phyloP scores from a whole-genome alignment of 2,888 invertebrate genomes.

The Pemphredon lugubris region DNA sequence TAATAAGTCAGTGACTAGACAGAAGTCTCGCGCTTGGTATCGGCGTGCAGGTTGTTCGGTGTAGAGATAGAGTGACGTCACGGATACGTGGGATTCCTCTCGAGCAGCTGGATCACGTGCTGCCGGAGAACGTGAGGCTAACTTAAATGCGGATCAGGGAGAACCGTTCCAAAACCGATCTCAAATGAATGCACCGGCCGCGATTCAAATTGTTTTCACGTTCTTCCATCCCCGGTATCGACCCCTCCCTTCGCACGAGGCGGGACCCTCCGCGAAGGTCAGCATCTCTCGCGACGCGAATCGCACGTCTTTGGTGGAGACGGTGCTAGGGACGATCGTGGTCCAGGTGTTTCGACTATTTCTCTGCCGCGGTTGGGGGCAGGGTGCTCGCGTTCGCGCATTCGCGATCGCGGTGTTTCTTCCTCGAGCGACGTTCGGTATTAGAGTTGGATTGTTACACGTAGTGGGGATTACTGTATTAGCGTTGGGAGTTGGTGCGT shows the following conservation, averaged over 20 bases:
- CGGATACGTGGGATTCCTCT: conserved; percentile 74
- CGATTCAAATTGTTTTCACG: conserved; percentile 71
- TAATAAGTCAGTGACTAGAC: conserved; percentile 73
- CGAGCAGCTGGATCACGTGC: conserved; percentile 79
- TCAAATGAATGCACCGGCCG: conserved; percentile 54
- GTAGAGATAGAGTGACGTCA: conserved; percentile 74
- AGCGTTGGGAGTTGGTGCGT: no score
- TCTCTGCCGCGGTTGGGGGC: no score
- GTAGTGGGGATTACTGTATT: no score
- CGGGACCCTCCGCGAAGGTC: conserved; percentile 28
- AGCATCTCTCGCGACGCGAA: conserved; percentile 9
- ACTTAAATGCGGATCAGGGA: conserved; percentile 71
- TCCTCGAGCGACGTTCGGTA: no score
- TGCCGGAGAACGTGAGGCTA: conserved; percentile 72
- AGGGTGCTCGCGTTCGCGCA: no score
- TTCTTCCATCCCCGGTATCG: conserved; percentile 49
- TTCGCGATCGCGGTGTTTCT: no score
- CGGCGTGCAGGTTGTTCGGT: conserved; percentile 59
- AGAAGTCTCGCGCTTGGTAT: conserved; percentile 62
- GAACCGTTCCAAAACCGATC: conserved; percentile 58
- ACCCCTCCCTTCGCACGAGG: conserved; percentile 29
- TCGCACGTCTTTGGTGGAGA: not conserved
- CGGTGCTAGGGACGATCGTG: no score
- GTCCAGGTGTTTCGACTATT: no score
- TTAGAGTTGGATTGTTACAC: no score